phyloP scores from a whole-genome alignment of 2,888 invertebrate genomes.

The Drosophila pseudotalamancana region DNA sequence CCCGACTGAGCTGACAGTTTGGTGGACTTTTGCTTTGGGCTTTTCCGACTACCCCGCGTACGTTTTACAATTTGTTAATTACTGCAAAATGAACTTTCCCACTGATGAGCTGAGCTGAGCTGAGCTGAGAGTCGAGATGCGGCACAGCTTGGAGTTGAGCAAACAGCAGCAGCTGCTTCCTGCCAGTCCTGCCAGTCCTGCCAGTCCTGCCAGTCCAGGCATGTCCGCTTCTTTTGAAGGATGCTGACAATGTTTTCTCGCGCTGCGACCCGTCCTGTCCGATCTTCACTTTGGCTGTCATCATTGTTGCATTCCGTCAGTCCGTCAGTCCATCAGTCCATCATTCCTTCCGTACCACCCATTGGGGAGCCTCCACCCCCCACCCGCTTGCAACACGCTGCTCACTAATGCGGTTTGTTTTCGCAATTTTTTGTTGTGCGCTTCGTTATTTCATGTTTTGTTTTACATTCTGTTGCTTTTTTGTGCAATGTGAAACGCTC shows the following conservation, averaged over 20 bases:
- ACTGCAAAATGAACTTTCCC: conserved; percentile 73
- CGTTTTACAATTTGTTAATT: conserved; percentile 76
- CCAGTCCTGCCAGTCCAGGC: conserved; percentile 52
- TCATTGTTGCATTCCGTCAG: conserved; percentile 63
- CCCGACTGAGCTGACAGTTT: conserved; percentile 46
- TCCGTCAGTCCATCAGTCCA: no score
- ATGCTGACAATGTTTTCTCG: conserved; percentile 64
- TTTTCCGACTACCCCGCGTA: conserved; percentile 24
- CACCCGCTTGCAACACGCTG: conserved; percentile 1
- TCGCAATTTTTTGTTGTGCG: conserved; percentile 57
- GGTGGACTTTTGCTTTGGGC: conserved; percentile 31
- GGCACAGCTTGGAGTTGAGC: conserved; percentile 38
- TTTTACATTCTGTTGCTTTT: conserved; percentile 57
- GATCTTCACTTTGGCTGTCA: conserved; percentile 63
- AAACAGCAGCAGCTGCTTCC: conserved; percentile 59
- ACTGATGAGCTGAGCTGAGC: conserved; percentile 20
- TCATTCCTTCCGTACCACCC: no score
- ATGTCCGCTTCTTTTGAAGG: conserved; percentile 7
- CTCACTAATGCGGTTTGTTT: conserved; percentile 76
- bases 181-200: conserved; percentile 57
- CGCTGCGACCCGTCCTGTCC: conserved; percentile 31
- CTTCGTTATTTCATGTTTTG: conserved; percentile 71
- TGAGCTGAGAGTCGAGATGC: conserved; percentile 1
- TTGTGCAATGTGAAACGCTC: conserved; percentile 52
- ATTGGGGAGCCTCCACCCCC: neutral